Conservation (phyloP, 2,888 invertebrate species). For the Drosophila peninsularis region DNA sequence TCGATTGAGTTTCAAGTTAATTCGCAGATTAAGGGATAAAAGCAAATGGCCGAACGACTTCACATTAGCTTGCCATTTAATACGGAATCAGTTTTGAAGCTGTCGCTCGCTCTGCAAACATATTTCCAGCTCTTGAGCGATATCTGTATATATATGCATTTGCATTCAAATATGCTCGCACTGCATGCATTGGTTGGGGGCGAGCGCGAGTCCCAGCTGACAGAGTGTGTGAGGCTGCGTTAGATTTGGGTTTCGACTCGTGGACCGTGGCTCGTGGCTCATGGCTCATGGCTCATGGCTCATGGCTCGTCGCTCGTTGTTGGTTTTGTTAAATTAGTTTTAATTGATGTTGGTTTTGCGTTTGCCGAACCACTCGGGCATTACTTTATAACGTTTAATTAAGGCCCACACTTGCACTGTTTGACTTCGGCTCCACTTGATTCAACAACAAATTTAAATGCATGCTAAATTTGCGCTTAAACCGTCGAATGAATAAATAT, state of each 20-base stretch:
- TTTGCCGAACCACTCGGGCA: constrained; percentile 56
- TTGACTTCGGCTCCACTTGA: constrained; percentile 66
- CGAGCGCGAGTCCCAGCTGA: constrained; percentile 36
- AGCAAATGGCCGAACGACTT: neutral
- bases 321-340: constrained; percentile 14
- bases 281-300: too few relatives aligned
- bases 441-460: constrained; percentile 49
- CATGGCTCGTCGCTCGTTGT: constrained; percentile 27
- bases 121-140: constrained; percentile 17
- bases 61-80: constrained; percentile 6
- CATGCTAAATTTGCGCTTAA: constrained; percentile 59
- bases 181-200: constrained; percentile 28
- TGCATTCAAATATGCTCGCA: constrained; percentile 3
- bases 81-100: constrained; percentile 3
- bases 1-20: neutral
- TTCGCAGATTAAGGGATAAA: neutral
- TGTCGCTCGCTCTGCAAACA: constrained; percentile 26
- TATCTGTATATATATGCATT: neutral
- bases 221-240: constrained; percentile 20
- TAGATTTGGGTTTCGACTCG: constrained; percentile 8
- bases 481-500: constrained; percentile 6
- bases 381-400: constrained; percentile 77
- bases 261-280: too few relatives aligned
- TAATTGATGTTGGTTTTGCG: constrained; percentile 23
- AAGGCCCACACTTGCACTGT: constrained; percentile 64